Conservation (phyloP, 92 coral and sea anemone genomes). For the Zoanthus gigantus region DNA sequence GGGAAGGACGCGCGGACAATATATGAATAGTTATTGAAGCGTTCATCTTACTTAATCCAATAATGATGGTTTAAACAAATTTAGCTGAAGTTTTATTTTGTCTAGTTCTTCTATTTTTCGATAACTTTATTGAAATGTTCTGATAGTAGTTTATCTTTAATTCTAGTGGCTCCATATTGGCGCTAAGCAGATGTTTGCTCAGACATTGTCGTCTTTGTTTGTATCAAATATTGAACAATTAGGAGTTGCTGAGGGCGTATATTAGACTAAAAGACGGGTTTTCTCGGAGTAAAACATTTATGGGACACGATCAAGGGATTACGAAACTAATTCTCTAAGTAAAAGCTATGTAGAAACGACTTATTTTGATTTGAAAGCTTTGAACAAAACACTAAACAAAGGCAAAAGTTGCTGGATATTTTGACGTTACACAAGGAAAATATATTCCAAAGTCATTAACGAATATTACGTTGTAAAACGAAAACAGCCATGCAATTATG, state of each 20-base stretch:
- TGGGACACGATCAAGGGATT: background rate
- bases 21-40: background rate
- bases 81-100: background rate
- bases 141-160: background rate
- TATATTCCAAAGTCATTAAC: too few relatives aligned
- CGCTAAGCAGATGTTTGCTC: constrained; percentile 21
- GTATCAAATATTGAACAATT: background rate
- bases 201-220: background rate
- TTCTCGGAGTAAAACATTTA: background rate
- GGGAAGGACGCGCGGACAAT: background rate
- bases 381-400: background rate
- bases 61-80: background rate
- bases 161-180: constrained; percentile 12
- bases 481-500: too few relatives aligned
- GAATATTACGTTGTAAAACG: too few relatives aligned
- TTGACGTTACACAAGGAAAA: background rate
- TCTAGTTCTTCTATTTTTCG: background rate
- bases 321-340: background rate
- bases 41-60: background rate
- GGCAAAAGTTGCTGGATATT: background rate
- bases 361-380: background rate
- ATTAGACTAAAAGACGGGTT: background rate
- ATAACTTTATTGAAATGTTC: background rate
- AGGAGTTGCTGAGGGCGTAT: background rate
- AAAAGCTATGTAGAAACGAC: background rate